phyloP scores from a whole-genome alignment of 1,140 invertebrate genomes.

The Caligus rogercresseyi region DNA sequence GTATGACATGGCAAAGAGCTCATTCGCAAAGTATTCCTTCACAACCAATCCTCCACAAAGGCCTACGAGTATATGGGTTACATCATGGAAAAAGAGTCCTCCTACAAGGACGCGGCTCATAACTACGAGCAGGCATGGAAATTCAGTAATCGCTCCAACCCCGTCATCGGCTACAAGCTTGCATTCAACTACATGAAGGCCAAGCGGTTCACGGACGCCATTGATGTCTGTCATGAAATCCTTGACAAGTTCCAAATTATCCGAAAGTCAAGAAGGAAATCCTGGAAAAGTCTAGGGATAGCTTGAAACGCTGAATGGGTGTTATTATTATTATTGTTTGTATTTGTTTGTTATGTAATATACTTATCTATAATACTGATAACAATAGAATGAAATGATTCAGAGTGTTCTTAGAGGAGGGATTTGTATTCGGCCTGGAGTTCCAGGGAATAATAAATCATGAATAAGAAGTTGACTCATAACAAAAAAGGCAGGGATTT shows the following conservation, averaged over 20 bases:
- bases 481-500: too few relatives aligned
- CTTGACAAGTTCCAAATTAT: conserved; percentile 68
- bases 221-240: conserved; percentile 65
- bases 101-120: conserved; percentile 61
- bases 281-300: conserved; percentile 74
- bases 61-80: conserved; percentile 74
- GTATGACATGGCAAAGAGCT: conserved; percentile 66
- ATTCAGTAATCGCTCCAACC: conserved; percentile 41
- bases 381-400: too few relatives aligned
- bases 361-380: too few relatives aligned
- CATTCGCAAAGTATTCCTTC: conserved; percentile 50
- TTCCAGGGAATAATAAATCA: too few relatives aligned
- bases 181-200: conserved; percentile 79
- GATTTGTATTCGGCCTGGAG: too few relatives aligned
- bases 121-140: conserved; percentile 73
- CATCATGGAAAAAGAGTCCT: conserved; percentile 82
- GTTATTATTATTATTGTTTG: not conserved
- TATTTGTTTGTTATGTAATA: not conserved
- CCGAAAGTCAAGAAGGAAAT: conserved; percentile 81
- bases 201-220: conserved; percentile 67
- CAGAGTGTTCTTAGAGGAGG: too few relatives aligned
- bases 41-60: conserved; percentile 66
- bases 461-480: too few relatives aligned
- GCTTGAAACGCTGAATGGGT: conserved; percentile 44
- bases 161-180: conserved; percentile 58